These are phyloP conservation scores for Procambarus clarkii DNA, from an alignment of 1,140 invertebrate species.

Conservation along the genomic window DNA sequence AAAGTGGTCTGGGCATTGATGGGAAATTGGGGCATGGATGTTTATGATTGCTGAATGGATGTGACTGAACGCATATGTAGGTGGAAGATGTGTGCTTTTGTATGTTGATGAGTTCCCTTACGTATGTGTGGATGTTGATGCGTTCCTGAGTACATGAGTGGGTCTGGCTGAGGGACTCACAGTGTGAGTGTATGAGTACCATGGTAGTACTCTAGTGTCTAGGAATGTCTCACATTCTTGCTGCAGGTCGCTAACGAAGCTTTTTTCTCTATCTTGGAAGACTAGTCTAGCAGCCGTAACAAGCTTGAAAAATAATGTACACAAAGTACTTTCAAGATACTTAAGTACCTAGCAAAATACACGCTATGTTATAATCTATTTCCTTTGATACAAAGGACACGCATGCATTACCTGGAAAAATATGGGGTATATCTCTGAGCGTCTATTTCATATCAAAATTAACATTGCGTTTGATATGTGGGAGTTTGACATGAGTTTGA, in stretches of 20 bases:
- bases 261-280: conserved; percentile 21
- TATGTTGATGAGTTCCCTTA: no score
- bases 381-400: conserved; percentile 49
- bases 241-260: conserved; percentile 23
- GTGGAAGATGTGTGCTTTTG: no score
- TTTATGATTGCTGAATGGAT: no score
- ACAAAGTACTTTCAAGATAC: conserved; percentile 19
- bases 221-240: background rate
- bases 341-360: conserved; percentile 43
- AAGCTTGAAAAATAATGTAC: conserved; percentile 47
- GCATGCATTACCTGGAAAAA: background rate
- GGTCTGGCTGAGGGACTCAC: no score
- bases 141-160: no score
- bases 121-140: no score
- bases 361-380: background rate
- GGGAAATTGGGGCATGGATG: no score
- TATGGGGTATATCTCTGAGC: background rate
- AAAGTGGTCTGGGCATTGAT: no score
- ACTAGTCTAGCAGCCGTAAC: conserved; percentile 48
- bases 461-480: conserved; percentile 20
- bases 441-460: background rate
- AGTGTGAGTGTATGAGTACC: no score
- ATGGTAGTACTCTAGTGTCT: no score
- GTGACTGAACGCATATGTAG: no score
- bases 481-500: conserved; percentile 4